Percentiles rank a stretch among this genome's conserved stretches.
phyloP scores from a whole-genome alignment of 2,888 invertebrate species.

The Leptinotarsa haldemani region DNA sequence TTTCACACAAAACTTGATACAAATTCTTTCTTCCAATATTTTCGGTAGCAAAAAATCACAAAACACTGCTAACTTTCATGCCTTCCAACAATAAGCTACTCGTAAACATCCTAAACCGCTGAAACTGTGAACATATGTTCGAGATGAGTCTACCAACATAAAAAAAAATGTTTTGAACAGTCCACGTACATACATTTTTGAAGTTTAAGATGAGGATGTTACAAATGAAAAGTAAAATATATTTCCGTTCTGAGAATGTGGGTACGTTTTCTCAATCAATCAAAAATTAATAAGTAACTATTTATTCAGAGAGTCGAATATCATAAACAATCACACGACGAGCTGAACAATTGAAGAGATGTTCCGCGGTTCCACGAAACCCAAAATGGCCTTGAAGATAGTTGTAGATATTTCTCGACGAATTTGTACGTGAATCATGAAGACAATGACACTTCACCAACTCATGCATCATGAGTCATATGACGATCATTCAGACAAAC shows the following conservation, averaged over 20 bases:
- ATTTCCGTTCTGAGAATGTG: neutral
- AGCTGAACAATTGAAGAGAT: constrained; percentile 3
- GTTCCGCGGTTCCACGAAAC: constrained; percentile 12
- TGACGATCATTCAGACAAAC: neutral
- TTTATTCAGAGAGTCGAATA: constrained; percentile 7
- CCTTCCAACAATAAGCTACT: no score
- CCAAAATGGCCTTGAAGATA: neutral
- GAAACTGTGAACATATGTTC: no score
- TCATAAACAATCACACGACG: neutral
- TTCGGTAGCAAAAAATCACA: no score
- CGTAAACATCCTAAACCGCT: no score
- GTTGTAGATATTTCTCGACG: neutral
- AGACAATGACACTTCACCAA: constrained; percentile 10
- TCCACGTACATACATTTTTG: no score
- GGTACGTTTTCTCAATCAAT: neutral
- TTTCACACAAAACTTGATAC: no score
- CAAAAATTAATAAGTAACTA: constrained; percentile 14
- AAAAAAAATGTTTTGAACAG: no score
- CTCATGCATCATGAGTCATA: neutral
- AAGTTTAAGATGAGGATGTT: neutral
- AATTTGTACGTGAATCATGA: constrained; percentile 1
- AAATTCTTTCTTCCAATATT: no score
- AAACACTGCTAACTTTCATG: no score
- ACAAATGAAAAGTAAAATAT: neutral
- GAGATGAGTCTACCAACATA: no score